Evolutionary conservation across 2,113 vertebrate species (phyloP).

Genomic region (Saguinus imperator): DNA sequence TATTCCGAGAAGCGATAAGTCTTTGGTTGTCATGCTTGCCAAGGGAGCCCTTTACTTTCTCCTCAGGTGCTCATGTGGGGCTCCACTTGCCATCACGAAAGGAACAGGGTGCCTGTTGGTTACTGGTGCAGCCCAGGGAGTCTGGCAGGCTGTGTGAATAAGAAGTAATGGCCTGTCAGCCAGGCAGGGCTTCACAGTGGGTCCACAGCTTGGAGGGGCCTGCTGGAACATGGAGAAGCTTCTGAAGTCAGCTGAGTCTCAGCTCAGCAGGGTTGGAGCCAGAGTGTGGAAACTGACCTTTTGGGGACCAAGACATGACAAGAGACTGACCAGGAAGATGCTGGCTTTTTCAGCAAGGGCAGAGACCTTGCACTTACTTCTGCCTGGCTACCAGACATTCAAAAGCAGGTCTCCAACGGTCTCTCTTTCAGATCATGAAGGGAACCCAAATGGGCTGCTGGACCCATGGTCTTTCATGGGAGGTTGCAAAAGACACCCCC

Average conservation of each 20-base stretch:
- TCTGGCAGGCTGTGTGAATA: slow-evolving; percentile 64
- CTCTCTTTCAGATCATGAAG: slow-evolving; percentile 21
- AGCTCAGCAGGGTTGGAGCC: not conserved
- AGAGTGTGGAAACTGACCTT: not conserved
- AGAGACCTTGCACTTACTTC: not conserved
- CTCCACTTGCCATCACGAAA: slow-evolving; percentile 58
- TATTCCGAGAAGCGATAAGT: slow-evolving; percentile 27
- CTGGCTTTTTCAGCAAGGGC: rapidly evolving
- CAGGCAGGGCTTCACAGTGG: rapidly evolving
- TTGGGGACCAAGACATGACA: rapidly evolving
- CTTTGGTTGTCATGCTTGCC: slow-evolving; percentile 12
- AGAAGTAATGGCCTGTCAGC: slow-evolving; percentile 57
- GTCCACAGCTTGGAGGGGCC: rapidly evolving
- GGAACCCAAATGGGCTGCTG: slow-evolving; percentile 16
- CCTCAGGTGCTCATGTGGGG: slow-evolving; percentile 73
- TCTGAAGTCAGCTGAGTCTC: not conserved
- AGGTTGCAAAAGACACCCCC: slow-evolving; percentile 45
- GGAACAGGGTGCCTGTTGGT: slow-evolving; percentile 48
- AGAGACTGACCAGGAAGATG: not conserved
- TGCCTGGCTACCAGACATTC: rapidly evolving
- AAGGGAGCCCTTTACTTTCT: slow-evolving; percentile 70
- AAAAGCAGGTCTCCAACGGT: not conserved
- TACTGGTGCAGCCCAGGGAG: slow-evolving; percentile 61
- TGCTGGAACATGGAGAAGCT: not conserved
- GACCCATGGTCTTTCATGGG: slow-evolving; percentile 21